phyloP scores from a whole-genome alignment of 2,113 vertebrate species.

The Mastomys natalensis region DNA sequence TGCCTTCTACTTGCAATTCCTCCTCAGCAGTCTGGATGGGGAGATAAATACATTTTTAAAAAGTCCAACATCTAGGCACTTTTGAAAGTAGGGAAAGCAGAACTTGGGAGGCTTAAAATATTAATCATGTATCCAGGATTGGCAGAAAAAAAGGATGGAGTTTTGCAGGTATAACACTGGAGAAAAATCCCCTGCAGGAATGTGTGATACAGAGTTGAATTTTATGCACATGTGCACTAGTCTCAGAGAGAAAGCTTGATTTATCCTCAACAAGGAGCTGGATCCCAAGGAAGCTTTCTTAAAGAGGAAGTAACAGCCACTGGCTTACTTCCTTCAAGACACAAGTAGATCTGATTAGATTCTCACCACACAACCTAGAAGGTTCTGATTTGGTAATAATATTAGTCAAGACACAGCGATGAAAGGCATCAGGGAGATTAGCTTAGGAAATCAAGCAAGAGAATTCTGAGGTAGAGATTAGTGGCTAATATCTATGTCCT shows the following conservation, averaged over 20 bases:
- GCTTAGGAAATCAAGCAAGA: neutral
- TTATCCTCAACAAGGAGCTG: neutral
- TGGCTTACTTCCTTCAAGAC: neutral
- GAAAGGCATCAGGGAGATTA: constrained; percentile 12
- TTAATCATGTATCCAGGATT: constrained; percentile 71
- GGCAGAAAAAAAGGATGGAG: constrained; percentile 58
- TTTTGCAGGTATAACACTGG: constrained; percentile 68
- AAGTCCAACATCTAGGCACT: constrained; percentile 69
- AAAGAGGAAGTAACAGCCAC: neutral
- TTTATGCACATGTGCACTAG: constrained; percentile 45
- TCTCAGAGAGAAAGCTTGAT: constrained; percentile 20
- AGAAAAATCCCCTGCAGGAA: constrained; percentile 72
- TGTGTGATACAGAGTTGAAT: neutral
- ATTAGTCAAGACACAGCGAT: neutral
- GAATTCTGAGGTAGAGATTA: neutral
- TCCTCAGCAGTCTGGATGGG: constrained; percentile 62
- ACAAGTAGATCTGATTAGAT: neutral
- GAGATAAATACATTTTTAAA: constrained; percentile 77
- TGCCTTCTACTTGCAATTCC: constrained; percentile 64
- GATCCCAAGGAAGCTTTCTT: constrained; percentile 39
- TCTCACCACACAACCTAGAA: neutral
- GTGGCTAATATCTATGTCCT: neutral
- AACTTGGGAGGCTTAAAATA: constrained; percentile 78
- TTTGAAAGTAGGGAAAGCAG: constrained; percentile 58
- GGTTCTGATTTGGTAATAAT: neutral